Conservation (phyloP, 2,888 invertebrate genomes). For the Bimastos eiseni region DNA sequence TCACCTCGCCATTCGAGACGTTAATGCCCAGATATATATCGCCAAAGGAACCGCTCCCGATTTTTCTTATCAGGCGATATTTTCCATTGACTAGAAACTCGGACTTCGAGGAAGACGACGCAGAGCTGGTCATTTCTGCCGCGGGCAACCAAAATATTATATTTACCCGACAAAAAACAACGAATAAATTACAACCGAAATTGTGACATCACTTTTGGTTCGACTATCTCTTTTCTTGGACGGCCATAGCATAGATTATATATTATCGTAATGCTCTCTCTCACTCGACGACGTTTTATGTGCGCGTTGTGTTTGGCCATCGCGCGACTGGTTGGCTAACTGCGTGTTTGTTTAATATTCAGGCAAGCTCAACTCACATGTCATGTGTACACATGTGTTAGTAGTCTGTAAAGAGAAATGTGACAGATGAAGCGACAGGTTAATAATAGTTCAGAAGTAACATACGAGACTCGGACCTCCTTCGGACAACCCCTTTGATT, state of each 20-base stretch:
- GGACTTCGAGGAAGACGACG: slow-evolving; percentile 49
- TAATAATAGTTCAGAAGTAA: too few species aligned
- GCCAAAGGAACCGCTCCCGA: slow-evolving; percentile 62
- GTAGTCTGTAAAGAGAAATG: too few species aligned
- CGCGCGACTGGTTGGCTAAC: neutral
- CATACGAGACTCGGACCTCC: too few species aligned
- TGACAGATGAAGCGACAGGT: too few species aligned
- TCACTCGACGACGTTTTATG: neutral
- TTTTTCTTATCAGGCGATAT: slow-evolving; percentile 60
- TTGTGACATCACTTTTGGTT: neutral
- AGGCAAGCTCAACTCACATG: too few species aligned
- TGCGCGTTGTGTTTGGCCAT: neutral
- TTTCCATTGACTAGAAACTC: slow-evolving; percentile 61
- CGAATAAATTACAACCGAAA: slow-evolving; percentile 2
- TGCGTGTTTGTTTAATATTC: too few species aligned
- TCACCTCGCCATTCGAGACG: slow-evolving; percentile 59
- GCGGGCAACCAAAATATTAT: neutral
- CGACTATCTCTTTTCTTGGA: neutral
- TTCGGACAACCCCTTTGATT: too few species aligned
- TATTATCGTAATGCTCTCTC: neutral
- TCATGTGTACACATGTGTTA: too few species aligned
- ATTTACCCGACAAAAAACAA: slow-evolving; percentile 2
- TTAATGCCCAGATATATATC: slow-evolving; percentile 62
- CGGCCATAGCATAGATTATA: slow-evolving; percentile 3
- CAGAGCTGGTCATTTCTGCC: slow-evolving; percentile 26